Evolutionary conservation across 2,888 invertebrate genomes (phyloP).

Genomic region (Physocephala rufipes): DNA sequence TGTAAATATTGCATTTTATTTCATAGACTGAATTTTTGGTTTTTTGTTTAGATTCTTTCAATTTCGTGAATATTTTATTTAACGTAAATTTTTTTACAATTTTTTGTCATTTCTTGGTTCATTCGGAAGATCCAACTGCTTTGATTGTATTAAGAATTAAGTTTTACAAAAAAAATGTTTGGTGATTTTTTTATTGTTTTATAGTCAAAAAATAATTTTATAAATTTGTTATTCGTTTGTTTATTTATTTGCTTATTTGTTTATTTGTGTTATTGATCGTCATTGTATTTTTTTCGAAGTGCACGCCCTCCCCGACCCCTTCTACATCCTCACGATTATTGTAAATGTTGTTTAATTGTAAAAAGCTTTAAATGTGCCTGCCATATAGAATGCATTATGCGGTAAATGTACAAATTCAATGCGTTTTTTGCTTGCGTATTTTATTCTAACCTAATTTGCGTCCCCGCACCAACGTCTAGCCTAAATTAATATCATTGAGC

Average conservation of each 20-base stretch:
- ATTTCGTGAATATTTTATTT: not conserved
- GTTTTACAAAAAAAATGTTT: conserved; percentile 20
- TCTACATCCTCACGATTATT: not conserved
- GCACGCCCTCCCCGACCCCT: not conserved
- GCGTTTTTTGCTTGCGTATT: conserved; percentile 19
- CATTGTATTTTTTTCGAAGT: conserved; percentile 32
- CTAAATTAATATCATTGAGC: conserved; percentile 35
- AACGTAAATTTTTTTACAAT: too few species aligned
- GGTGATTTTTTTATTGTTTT: conserved; percentile 1
- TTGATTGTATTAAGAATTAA: conserved; percentile 16
- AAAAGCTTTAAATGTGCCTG: conserved; percentile 24
- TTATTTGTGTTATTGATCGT: conserved; percentile 31
- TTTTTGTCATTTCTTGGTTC: not conserved
- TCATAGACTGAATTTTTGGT: conserved; percentile 8
- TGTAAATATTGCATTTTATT: conserved; percentile 24
- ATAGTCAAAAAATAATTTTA: not conserved
- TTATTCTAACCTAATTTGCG: conserved; percentile 28
- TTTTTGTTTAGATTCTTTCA: not conserved
- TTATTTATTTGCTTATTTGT: conserved; percentile 23
- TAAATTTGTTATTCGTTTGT: conserved; percentile 14
- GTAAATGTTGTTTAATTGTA: conserved; percentile 12
- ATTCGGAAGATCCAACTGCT: conserved; percentile 23
- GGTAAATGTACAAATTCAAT: conserved; percentile 19
- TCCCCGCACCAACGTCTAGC: conserved; percentile 7
- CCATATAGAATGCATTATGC: conserved; percentile 8